phyloP scores from a whole-genome alignment of 2,888 invertebrate genomes.

The Cantharis rufa region DNA sequence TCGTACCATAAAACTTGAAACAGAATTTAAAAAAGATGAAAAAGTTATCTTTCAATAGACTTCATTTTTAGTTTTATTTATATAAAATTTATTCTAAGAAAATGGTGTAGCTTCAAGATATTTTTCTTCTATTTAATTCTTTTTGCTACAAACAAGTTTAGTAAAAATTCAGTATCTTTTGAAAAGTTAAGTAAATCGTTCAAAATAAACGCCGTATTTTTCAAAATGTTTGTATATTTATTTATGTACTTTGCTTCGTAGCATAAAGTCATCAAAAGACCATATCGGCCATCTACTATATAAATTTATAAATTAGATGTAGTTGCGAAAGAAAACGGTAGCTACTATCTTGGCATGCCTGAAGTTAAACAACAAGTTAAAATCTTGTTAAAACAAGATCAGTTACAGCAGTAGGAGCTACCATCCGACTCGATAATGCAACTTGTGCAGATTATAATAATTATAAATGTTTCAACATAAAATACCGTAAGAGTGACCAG shows the following conservation, averaged over 20 bases:
- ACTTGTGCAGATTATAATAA: conserved; percentile 15
- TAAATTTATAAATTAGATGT: neutral
- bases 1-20: neutral
- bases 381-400: conserved; percentile 11
- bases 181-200: neutral
- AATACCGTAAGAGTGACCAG: conserved; percentile 18
- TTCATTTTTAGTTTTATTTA: neutral
- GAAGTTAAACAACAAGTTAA: neutral
- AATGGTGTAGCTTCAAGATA: neutral
- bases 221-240: neutral
- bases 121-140: neutral
- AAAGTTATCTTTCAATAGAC: neutral
- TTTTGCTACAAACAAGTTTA: neutral
- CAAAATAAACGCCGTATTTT: neutral
- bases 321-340: neutral
- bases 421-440: conserved; percentile 9
- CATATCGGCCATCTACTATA: neutral
- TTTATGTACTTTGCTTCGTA: neutral
- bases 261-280: neutral
- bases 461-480: conserved; percentile 19
- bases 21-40: neutral
- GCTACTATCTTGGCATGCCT: neutral
- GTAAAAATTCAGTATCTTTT: neutral
- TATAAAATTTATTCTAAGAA: neutral
- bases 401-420: conserved; percentile 15